A percentile compares a stretch with the other conserved stretches of the same genome.
Conservation (phyloP, 2,888 invertebrate species). For the Troilus luridus region DNA sequence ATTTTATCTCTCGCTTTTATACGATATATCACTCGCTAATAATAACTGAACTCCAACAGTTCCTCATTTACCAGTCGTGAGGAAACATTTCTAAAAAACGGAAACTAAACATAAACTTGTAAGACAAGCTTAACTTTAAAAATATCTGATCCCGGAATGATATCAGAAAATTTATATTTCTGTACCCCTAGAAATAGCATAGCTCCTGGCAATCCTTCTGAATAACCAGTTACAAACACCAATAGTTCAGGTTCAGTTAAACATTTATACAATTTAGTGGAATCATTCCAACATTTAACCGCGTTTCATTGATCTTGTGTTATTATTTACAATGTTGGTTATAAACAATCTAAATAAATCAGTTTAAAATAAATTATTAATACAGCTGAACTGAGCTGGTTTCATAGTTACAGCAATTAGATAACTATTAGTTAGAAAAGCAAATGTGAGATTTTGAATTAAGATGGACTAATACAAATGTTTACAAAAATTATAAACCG, state of each 20-base stretch:
- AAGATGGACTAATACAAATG: too few species aligned
- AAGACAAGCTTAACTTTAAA: background rate
- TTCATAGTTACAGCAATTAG: background rate
- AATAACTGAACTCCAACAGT: background rate
- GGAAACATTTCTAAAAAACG: background rate
- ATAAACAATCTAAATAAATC: background rate
- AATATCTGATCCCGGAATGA: background rate
- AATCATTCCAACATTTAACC: background rate
- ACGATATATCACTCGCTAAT: background rate
- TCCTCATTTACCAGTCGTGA: background rate
- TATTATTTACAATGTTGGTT: background rate
- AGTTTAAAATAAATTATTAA: background rate
- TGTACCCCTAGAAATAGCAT: background rate
- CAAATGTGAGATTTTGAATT: too few species aligned
- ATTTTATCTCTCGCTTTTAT: too few species aligned
- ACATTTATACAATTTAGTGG: conserved; percentile 31
- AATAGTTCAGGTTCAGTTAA: conserved; percentile 5
- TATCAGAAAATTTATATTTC: background rate
- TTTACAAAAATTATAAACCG: too few species aligned
- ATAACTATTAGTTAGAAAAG: background rate
- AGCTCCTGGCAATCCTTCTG: background rate
- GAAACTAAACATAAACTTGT: background rate
- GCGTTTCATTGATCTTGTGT: background rate
- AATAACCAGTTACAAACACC: background rate
- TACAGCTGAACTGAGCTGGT: background rate